Conservation (phyloP, 2,113 vertebrate genomes). For the Paracanthobrama guichenoti region DNA sequence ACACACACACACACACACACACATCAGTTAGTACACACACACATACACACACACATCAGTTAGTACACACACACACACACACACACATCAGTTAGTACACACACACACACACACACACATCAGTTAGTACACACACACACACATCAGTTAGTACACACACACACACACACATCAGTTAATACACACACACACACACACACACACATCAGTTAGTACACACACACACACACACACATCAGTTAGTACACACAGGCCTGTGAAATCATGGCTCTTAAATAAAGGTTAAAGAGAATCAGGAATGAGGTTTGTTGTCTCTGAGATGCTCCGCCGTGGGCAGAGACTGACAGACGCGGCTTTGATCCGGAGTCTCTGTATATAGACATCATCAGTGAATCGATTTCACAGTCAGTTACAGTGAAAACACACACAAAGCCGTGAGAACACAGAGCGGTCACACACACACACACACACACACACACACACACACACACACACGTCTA, state of each 20-base stretch:
- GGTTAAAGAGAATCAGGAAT: background rate
- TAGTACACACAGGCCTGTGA: background rate
- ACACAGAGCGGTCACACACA: slow-evolving; percentile 19
- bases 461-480: background rate
- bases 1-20: background rate
- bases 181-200: background rate
- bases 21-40: background rate
- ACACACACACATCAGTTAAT: background rate
- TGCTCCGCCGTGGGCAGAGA: slow-evolving; percentile 21
- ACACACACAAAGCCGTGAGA: slow-evolving; percentile 11
- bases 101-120: background rate
- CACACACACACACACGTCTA: slow-evolving; percentile 53
- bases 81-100: background rate
- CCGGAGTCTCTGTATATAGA: slow-evolving; percentile 34
- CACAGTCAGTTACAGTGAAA: slow-evolving; percentile 25
- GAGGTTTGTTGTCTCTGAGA: background rate
- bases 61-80: no score
- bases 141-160: background rate
- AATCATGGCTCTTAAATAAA: background rate
- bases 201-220: background rate
- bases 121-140: background rate
- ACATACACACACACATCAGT: background rate
- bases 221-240: background rate
- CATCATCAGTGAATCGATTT: slow-evolving; percentile 35
- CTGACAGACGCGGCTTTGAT: slow-evolving; percentile 33